Evolutionary conservation across 2,113 vertebrate genomes (phyloP), one percentile per base, ranked within the genome.

Genomic region (Hymenochirus boettgeri): DNA sequence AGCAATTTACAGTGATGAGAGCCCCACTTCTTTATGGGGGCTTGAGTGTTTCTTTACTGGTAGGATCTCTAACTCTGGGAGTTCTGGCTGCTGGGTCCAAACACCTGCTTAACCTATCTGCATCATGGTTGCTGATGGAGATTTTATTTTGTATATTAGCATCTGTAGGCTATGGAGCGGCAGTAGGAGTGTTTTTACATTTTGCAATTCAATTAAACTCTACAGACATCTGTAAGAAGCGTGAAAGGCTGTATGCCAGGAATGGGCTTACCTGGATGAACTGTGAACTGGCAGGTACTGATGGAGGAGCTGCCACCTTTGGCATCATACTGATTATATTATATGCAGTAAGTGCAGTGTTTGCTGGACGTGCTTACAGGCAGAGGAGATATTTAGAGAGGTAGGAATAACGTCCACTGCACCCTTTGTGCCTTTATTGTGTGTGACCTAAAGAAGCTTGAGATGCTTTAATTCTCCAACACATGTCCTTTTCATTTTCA

Each of bases 241-340:
- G 83, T 46, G 80, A 80, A 47, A 72, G 72, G 60, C 62, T 81
- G 21, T 84, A 84, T 1, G 75, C 76, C 48, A 71, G 78, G 42
- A 80, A 69, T 35, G 83, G 83, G 17, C 77, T 83, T 57, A 83
- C 75, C 46, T 85, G 81, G 81, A 82, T 83, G 80, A 82, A 85
- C 71, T 85, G 83, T 71, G 64, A 81, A 64, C 57, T 85, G 33
- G 51, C 76, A 1, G 83, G 83, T 25, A 81, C 81, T 0, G 83
- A 85, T 0, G 83, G 77, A 2, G 81, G 80, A 1, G 80, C 80
- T 1, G 83, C 76, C 61, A 74, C 77, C 61, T 85, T 85, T 13
- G 81, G 72, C 6, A 74, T 83, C 33, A 58, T 82, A 1, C 73
- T 84, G 33, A 73, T 78, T 19, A 48, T 82, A 4, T 67, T 71